Evolutionary conservation across 2,797 vertebrate species (phyloP).

Genomic region (Trematomus bernacchii): DNA sequence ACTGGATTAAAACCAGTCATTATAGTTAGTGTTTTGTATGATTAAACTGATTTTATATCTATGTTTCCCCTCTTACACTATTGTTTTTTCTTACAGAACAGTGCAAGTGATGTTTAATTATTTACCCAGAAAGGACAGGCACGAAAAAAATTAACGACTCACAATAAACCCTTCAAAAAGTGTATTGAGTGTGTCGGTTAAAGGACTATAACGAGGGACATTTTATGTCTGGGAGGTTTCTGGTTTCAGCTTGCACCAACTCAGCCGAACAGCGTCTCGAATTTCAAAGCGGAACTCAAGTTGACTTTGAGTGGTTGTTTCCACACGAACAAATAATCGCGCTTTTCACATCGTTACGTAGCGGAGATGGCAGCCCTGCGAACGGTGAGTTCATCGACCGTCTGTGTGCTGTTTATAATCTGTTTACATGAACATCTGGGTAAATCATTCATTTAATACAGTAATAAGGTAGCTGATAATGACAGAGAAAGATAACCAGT

Average conservation of each 20-base stretch:
- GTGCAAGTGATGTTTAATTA: neutral
- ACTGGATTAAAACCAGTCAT: conserved; percentile 14
- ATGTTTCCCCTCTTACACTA: fast-evolving
- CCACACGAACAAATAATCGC: conserved; percentile 53
- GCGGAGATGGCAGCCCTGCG: conserved; percentile 84
- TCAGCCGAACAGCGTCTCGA: neutral
- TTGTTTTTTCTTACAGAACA: neutral
- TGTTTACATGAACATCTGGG: conserved; percentile 7
- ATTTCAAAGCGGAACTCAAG: conserved; percentile 75
- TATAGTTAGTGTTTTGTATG: neutral
- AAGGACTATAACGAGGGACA: too few species aligned
- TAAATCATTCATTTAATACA: conserved; percentile 63
- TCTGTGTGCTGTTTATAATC: conserved; percentile 17
- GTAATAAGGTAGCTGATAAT: neutral
- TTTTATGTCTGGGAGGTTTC: neutral
- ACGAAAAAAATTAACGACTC: neutral
- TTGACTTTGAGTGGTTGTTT: conserved; percentile 42
- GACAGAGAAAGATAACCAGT: conserved; percentile 1
- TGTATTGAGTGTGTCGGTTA: neutral
- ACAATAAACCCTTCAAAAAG: neutral
- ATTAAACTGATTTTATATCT: neutral
- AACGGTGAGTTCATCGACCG: conserved; percentile 80
- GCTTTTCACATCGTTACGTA: conserved; percentile 38
- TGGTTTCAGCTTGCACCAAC: neutral
- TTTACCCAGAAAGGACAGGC: neutral